Evolutionary conservation across 2,888 invertebrate species (phyloP).

Genomic region (Sesia bembeciformis): DNA sequence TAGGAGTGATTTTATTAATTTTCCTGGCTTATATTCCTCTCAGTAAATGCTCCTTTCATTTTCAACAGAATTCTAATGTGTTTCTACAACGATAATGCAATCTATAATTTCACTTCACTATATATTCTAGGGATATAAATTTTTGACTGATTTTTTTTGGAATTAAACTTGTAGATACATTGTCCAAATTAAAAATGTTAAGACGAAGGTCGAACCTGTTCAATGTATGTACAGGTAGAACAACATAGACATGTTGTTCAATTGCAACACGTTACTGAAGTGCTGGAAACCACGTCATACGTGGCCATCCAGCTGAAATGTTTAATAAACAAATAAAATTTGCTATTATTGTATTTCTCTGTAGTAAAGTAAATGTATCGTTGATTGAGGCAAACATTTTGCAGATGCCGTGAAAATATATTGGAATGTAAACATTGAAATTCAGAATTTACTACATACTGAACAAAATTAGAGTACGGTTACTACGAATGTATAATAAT

Average conservation of each 20-base stretch:
- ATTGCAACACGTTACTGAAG: background rate
- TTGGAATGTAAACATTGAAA: background rate
- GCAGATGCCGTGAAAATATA: constrained; percentile 15
- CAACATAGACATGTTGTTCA: constrained; percentile 1
- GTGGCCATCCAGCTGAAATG: background rate
- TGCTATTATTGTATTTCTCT: constrained; percentile 6
- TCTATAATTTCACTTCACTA: too few relatives aligned
- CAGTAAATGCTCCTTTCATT: too few relatives aligned
- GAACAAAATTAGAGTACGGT: background rate
- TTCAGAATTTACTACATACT: background rate
- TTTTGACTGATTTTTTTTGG: too few relatives aligned
- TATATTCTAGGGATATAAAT: too few relatives aligned
- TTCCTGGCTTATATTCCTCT: too few relatives aligned
- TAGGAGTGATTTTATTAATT: too few relatives aligned
- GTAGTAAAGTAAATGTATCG: constrained; percentile 3
- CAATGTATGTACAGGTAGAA: constrained; percentile 10
- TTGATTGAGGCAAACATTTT: constrained; percentile 9
- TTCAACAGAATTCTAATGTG: too few relatives aligned
- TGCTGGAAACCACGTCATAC: background rate
- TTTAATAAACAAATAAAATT: constrained; percentile 8
- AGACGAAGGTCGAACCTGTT: constrained; percentile 10
- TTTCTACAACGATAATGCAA: too few relatives aligned
- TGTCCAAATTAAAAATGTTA: constrained; percentile 1
- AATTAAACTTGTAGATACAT: too few relatives aligned
- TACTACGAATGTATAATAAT: background rate